Base-by-base conservation (phyloP, 2,797 vertebrate genomes). In the Gallirallus australis region DNA sequence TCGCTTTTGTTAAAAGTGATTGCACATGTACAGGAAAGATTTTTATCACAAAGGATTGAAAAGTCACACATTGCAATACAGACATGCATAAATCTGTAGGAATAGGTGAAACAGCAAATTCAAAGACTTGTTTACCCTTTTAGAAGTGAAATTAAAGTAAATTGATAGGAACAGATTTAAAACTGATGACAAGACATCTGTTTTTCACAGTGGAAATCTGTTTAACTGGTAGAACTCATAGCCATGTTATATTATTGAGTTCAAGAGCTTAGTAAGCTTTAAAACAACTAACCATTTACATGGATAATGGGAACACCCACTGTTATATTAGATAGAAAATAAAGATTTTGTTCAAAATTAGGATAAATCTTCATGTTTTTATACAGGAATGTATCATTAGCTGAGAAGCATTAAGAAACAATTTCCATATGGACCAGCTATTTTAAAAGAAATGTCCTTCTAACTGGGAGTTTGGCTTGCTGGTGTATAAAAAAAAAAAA, bases 201-300 rank as follows among this genome's bases (percentile, higher is more conserved):
- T 48, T 92, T 92, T 89, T 87, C 79, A 73, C 76, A 52, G 39
- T 60, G 39, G n/a, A 94, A 94, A 87, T 87, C 28, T 87, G 25
- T 80, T 91, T 77, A 70, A 68, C 64, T 85, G 23, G 33, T 64
- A 82, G 13, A 94, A 92, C 13, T 75, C 53, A 60, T 82, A 75
- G 33, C 19, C 45, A 60, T 84, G 91, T 85, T 63, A 63, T 0
- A 0, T 57, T 64, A 66, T 35, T 35, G 40, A 70, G 17, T 91
- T 87, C 52, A 80, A 80, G 60, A 79, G 17, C 28, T 68, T 80
- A 48, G 48, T 71, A 85, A 93, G 39, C 53, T 87, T 73, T 92
- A 71, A 95, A 94, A 64, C 12, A 82, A 77, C 52, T 87, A 89
- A 72, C 7, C 15, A 73, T 89, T 94, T 80, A 35, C 12, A 61